Conservation (phyloP, 2,888 invertebrate genomes). For the Sphinx pinastri region DNA sequence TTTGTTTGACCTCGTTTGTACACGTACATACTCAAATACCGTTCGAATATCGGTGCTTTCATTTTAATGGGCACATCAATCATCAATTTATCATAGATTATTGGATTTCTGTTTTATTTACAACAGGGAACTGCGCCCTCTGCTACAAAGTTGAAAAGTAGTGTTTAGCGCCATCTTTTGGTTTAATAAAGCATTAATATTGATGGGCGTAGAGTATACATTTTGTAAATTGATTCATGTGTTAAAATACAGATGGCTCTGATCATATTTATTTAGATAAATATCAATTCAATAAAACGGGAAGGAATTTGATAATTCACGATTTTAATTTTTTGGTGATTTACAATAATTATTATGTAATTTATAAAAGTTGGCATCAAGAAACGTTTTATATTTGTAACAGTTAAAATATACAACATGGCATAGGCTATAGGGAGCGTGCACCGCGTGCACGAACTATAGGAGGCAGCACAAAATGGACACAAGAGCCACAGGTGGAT, state of each 20-base stretch:
- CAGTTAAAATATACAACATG: not conserved
- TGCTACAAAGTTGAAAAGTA: not conserved
- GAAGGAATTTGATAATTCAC: no score
- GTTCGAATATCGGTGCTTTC: slow-evolving; percentile 17
- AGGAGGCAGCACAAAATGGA: no score
- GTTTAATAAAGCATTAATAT: no score
- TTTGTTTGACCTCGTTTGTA: slow-evolving; percentile 14
- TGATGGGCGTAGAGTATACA: not conserved
- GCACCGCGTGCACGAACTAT: no score
- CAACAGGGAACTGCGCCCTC: not conserved
- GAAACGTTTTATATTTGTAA: not conserved
- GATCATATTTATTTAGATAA: not conserved
- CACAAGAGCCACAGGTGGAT: no score
- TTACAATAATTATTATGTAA: no score
- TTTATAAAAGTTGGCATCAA: no score
- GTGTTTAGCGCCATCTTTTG: slow-evolving; percentile 20
- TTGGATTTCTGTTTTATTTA: slow-evolving; percentile 22
- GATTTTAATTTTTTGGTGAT: no score
- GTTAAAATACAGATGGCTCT: not conserved
- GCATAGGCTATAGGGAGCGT: not conserved
- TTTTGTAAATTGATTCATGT: not conserved
- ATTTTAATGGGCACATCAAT: slow-evolving; percentile 21
- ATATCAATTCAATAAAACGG: no score
- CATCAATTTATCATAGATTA: slow-evolving; percentile 25
- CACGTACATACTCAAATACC: not conserved